Conservation (phyloP, 35 echinoderm and acorn worm species). For the Hemicentrotus pulcherrimus region DNA sequence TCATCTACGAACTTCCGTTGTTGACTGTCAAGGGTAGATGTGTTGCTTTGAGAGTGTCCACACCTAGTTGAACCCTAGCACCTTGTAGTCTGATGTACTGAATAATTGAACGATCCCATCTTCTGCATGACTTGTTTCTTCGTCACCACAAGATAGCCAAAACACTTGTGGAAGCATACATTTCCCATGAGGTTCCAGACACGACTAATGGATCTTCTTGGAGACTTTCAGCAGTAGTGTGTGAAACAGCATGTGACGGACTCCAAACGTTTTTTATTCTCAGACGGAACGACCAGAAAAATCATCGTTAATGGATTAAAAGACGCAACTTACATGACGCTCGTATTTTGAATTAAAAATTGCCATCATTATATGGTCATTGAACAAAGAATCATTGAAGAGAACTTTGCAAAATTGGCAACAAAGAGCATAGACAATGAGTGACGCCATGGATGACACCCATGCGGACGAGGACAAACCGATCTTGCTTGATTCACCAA, state of each 20-base stretch:
- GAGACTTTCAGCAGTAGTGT: not conserved
- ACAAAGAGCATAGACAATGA: not conserved
- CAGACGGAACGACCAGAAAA: not conserved
- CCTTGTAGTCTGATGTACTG: not conserved
- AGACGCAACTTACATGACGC: not conserved
- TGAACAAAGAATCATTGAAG: not conserved
- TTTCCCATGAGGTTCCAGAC: not conserved
- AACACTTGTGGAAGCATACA: not conserved
- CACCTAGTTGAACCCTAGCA: not conserved
- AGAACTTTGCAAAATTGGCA: not conserved
- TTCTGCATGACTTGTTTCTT: not conserved
- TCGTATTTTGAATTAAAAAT: not conserved
- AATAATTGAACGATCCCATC: conserved; percentile 2
- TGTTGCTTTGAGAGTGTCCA: not conserved
- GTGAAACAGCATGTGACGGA: not conserved
- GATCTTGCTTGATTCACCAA: conserved; percentile 20
- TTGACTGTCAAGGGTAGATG: not conserved
- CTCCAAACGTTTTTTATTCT: not conserved
- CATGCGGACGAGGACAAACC: conserved; percentile 46
- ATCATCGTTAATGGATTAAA: not conserved
- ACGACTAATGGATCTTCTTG: not conserved
- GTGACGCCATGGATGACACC: conserved; percentile 47
- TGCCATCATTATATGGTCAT: not conserved
- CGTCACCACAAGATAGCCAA: not conserved
- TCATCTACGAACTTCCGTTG: not conserved